Base-by-base conservation (phyloP, 2,888 invertebrate species). In the Drosophila falleni region DNA sequence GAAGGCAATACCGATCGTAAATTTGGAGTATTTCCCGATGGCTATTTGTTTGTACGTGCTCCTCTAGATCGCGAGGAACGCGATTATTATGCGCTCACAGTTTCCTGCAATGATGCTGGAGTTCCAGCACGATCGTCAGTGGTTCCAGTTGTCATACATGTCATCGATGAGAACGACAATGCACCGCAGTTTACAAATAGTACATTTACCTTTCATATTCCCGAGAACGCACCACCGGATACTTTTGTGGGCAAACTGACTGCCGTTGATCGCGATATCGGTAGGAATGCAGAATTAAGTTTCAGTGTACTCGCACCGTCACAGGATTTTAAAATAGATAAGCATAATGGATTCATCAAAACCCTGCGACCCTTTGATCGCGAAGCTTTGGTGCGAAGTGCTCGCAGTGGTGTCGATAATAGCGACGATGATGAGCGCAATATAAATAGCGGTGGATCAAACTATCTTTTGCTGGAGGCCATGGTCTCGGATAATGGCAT, bases 101-200 rank as follows among this genome's bases (percentile, higher is more conserved):
- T 99, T 35, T 95, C 96, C 31, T 98, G 97, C 2, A 94, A 94
- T 58, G 98, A 98, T 92, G 94, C 96, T 58, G 98, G 97, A 0
- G 93, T 92, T 74, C 98, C 96, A 39, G 94, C 95, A 44, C 95
- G 96, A 90, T 97, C 95, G 56, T 97, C 98, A 0, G 95, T 96
- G 53, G 98, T 98, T 3, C 97, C 98, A 8, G 96, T 99, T 2
- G 97, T 98, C 16, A 96, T 99, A 72, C 97, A 98, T 90, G 95
- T 99, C 23, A 95, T 98, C 71, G 99, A 99, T 93, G 98, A 98
- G 93, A 99, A 99, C 92, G 99, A 99, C 93, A 98, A 98, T 92
- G 95, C 96, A 33, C 99, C 99, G 0, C 95, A 96, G 91, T 99
- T 99, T 93, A 96, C 96, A 3, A 97, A 98, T 86, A 95, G 95